A percentile compares a stretch with the other conserved stretches of the same genome.
Evolutionary conservation across 1,140 invertebrate species (phyloP).

Genomic region (Tetragonula clypearis): DNA sequence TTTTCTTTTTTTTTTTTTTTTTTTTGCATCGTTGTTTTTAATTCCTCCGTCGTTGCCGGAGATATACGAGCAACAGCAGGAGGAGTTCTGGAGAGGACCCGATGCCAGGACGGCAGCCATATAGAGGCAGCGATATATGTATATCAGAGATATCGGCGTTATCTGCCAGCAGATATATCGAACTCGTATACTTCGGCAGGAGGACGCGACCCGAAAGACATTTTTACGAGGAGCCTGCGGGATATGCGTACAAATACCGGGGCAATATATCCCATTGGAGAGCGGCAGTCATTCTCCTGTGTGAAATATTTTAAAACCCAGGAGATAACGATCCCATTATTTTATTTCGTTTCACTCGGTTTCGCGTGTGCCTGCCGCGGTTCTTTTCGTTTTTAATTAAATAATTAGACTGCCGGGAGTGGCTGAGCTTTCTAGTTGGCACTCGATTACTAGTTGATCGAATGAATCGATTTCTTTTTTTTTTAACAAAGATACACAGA

Average conservation of each 20-base stretch:
- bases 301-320: slow-evolving; percentile 53
- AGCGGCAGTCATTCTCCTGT: slow-evolving; percentile 52
- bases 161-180: slow-evolving; percentile 70
- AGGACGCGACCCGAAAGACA: slow-evolving; percentile 62
- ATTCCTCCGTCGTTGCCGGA: slow-evolving; percentile 27
- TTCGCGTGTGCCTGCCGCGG: background rate
- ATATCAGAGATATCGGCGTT: slow-evolving; percentile 72
- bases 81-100: slow-evolving; percentile 39
- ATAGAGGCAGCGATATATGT: slow-evolving; percentile 64
- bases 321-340: slow-evolving; percentile 49
- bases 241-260: slow-evolving; percentile 60
- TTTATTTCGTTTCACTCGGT: slow-evolving; percentile 22
- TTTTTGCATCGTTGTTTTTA: background rate
- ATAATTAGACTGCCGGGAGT: background rate
- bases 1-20: background rate
- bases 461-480: too few species aligned
- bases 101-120: slow-evolving; percentile 35
- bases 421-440: too few species aligned
- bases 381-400: slow-evolving; percentile 4
- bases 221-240: slow-evolving; percentile 74
- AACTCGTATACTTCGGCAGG: slow-evolving; percentile 70
- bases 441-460: too few species aligned
- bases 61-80: slow-evolving; percentile 29
- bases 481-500: too few species aligned
- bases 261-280: slow-evolving; percentile 50